Evolutionary conservation across 1,140 invertebrate species (phyloP).

Genomic region (Eumaeus atala): DNA sequence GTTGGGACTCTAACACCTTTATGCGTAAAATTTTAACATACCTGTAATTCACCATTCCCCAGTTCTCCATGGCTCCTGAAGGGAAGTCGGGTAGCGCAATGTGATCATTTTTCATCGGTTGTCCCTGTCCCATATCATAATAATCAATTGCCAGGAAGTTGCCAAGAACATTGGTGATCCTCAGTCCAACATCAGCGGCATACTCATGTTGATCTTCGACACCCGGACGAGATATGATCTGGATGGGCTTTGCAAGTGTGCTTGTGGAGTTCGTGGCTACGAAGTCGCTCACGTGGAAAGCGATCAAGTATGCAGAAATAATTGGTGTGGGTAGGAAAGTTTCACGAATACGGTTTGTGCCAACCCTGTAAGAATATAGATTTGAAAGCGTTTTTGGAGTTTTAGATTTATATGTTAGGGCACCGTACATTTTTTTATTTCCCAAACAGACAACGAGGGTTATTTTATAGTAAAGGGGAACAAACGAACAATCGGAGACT

Average conservation of each 20-base stretch:
- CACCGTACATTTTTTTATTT: no score
- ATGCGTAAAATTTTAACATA: constrained; percentile 23
- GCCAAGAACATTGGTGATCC: constrained; percentile 70
- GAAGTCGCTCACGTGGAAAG: constrained; percentile 90
- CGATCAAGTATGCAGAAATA: constrained; percentile 92
- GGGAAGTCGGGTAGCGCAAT: constrained; percentile 84
- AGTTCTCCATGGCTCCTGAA: constrained; percentile 80
- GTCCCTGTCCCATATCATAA: constrained; percentile 59
- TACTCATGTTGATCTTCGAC: constrained; percentile 64
- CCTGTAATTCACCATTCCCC: constrained; percentile 81
- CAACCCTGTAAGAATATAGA: constrained; percentile 26
- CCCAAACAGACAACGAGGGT: no score
- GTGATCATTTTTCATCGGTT: constrained; percentile 76
- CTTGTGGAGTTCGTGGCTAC: constrained; percentile 36
- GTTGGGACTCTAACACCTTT: no score
- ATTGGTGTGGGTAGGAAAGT: constrained; percentile 75
- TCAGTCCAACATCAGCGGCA: constrained; percentile 72
- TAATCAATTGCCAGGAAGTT: constrained; percentile 70
- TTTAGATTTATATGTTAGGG: no score
- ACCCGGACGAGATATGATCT: constrained; percentile 54
- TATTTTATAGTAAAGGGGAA: no score
- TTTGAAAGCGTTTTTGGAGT: no score
- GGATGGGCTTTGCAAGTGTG: constrained; percentile 67
- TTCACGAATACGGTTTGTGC: constrained; percentile 38
- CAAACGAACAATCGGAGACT: no score